Evolutionary conservation across 2,888 invertebrate genomes (phyloP), one percentile per base, ranked within the genome.

Genomic region (Lissonota sp.): DNA sequence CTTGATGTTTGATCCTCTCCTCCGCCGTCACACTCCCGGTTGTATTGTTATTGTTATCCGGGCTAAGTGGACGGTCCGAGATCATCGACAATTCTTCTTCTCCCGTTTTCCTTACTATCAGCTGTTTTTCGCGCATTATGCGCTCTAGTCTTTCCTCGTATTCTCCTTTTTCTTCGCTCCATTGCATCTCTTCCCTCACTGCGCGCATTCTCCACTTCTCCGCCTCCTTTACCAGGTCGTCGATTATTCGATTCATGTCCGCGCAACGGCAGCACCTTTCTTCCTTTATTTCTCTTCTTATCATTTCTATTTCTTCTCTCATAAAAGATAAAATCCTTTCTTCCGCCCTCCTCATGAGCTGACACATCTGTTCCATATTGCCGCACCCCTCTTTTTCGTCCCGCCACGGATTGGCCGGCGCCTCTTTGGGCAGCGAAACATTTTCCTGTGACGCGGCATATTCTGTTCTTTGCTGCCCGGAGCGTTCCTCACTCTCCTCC

Each of bases 191-290:
- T 64, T 10, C 1, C 37, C 0, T 26, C n/a, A 26, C 26, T 2
- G 26, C 26, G 8, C 44, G 63, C 63, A 64, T 64, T 49, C 49
- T 64, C 46, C 63, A 64, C 6, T 46, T n/a, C n/a, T 64, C 37
- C 4, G 63, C 46, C 26, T 64, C 49, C 10, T 26, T 44, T 37
- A 49, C 10, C 5, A 64, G 1, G 7, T 49, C 46, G 10, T 46
- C 49, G n/a, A 64, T 64, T n/a, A 64, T 64, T 8, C 63, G 16
- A 6, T 49, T 26, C 63, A 64, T 64, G 37, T 49, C n/a, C 10
- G 8, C n/a, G n/a, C 63, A 64, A 4, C 63, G 37, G 26, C 46
- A 64, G 10, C 46, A 49, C 26, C 3, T 26, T 6, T n/a, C 7
- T 8, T 6, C 14, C 16, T 42, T 5, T 6, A 44, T 44, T 44